Conservation (phyloP, 1,140 invertebrate species). For the Hycleus cichorii region DNA sequence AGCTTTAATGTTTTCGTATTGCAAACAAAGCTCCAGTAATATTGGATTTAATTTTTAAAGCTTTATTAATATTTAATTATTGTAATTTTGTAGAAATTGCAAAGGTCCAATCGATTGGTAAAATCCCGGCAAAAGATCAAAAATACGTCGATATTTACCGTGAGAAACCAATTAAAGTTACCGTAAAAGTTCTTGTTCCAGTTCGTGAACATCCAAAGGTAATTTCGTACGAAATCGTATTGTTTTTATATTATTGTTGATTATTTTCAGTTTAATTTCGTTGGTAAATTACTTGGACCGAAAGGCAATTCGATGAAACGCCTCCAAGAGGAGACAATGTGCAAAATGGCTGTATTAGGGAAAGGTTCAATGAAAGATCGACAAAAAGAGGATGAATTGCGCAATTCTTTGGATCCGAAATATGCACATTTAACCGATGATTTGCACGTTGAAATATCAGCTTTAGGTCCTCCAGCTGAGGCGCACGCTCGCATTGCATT, state of each 20-base stretch:
- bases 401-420: conserved; percentile 76
- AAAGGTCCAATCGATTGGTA: conserved; percentile 6
- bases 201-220: conserved; percentile 78
- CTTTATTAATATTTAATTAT: no score
- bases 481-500: conserved; percentile 82
- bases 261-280: conserved; percentile 78
- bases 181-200: conserved; percentile 70
- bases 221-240: conserved; percentile 27
- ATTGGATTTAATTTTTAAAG: no score
- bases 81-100: conserved; percentile 1
- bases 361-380: conserved; percentile 86
- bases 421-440: conserved; percentile 85
- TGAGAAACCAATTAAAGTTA: conserved; percentile 74
- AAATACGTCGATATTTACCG: conserved; percentile 36
- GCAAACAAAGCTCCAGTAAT: no score
- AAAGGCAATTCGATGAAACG: conserved; percentile 86
- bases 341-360: conserved; percentile 87
- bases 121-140: conserved; percentile 7
- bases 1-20: no score
- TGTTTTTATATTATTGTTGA: conserved; percentile 1
- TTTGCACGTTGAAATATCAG: conserved; percentile 84
- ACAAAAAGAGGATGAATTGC: conserved; percentile 82
- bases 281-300: conserved; percentile 83
- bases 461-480: conserved; percentile 75
- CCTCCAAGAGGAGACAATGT: conserved; percentile 86